Conservation (phyloP, 2,888 invertebrate species). For the Drepana falcataria region DNA sequence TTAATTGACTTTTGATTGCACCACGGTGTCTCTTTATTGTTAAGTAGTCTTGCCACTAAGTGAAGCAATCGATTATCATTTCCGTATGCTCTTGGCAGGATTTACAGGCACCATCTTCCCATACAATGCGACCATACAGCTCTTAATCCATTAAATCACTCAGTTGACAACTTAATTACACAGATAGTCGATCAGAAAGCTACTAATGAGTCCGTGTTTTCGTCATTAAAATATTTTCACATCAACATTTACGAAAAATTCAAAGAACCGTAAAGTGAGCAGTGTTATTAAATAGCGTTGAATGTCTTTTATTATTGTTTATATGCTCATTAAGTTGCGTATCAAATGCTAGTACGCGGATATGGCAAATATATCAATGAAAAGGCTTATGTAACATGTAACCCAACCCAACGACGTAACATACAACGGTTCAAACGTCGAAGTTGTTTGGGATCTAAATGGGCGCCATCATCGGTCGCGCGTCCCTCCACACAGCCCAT, state of each 20-base stretch:
- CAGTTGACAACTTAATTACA: slow-evolving; percentile 3
- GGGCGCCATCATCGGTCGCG: slow-evolving; percentile 37
- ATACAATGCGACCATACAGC: slow-evolving; percentile 1
- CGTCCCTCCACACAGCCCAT: slow-evolving; percentile 45
- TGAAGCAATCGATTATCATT: slow-evolving; percentile 45
- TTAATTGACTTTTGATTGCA: slow-evolving; percentile 75
- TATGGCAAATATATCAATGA: slow-evolving; percentile 44
- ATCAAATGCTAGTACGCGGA: slow-evolving; percentile 7
- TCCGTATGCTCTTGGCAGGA: slow-evolving; percentile 15
- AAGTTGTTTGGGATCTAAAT: slow-evolving; percentile 49
- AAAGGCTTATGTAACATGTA: slow-evolving; percentile 32
- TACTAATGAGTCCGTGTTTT: slow-evolving; percentile 2
- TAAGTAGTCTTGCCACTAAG: slow-evolving; percentile 41
- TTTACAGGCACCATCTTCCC: slow-evolving; percentile 3
- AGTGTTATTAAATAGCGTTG: not conserved
- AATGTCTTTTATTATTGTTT: slow-evolving; percentile 2
- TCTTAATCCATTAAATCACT: not conserved
- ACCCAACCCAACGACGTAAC: slow-evolving; percentile 31
- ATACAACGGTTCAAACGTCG: slow-evolving; percentile 32
- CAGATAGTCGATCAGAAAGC: slow-evolving; percentile 1
- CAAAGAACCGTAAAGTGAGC: not conserved
- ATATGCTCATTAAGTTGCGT: slow-evolving; percentile 1
- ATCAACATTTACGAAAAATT: not conserved
- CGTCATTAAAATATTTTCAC: slow-evolving; percentile 3
- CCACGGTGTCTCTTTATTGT: slow-evolving; percentile 58